Evolutionary conservation across 1,140 invertebrate genomes (phyloP).

Genomic region (Cydia pomonella): DNA sequence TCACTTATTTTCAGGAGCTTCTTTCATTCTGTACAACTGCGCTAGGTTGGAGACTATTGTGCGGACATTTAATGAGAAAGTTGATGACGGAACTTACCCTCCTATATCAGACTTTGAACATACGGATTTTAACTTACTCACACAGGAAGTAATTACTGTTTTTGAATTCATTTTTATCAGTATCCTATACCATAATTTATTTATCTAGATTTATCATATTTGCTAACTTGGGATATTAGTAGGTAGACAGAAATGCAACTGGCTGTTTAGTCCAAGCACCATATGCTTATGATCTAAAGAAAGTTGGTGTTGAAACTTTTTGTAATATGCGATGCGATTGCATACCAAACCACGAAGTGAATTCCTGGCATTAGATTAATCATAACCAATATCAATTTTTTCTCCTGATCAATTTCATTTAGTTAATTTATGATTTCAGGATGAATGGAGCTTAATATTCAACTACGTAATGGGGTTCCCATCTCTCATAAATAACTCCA

Average conservation of each 20-base stretch:
- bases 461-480: slow-evolving; percentile 84
- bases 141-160: slow-evolving; percentile 81
- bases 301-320: too few species aligned
- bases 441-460: slow-evolving; percentile 87
- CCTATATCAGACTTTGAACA: slow-evolving; percentile 78
- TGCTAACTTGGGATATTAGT: too few species aligned
- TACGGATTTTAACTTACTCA: slow-evolving; percentile 82
- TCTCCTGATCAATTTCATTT: too few species aligned
- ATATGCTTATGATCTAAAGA: too few species aligned
- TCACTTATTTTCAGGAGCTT: slow-evolving; percentile 77
- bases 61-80: slow-evolving; percentile 81
- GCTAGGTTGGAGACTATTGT: slow-evolving; percentile 84
- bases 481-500: slow-evolving; percentile 79
- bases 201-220: too few species aligned
- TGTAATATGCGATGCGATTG: too few species aligned
- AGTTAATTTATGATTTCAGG: slow-evolving; percentile 69
- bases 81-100: slow-evolving; percentile 79
- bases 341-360: too few species aligned
- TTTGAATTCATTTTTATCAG: background rate
- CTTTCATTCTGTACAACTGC: slow-evolving; percentile 88
- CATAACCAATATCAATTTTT: too few species aligned
- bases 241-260: too few species aligned
- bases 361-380: too few species aligned
- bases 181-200: background rate
- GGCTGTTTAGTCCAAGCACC: too few species aligned